A percentile compares a stretch with the other conserved stretches of the same genome.
phyloP scores from a whole-genome alignment of 2,888 invertebrate species.

The Apamea crenata region DNA sequence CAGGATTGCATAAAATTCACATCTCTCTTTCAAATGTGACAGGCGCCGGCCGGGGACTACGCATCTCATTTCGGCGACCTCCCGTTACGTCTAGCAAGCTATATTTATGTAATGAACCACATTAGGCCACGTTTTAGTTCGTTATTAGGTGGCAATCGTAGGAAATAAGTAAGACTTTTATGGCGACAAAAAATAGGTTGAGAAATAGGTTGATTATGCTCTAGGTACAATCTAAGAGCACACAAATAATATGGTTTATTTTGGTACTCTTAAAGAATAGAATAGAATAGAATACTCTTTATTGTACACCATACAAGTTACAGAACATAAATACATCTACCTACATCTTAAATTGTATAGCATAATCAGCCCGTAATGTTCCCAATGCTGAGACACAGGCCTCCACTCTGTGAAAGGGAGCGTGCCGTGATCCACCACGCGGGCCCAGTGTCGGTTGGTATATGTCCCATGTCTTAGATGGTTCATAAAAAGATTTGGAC shows the following conservation, averaged over 20 bases:
- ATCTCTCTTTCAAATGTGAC: slow-evolving; percentile 85
- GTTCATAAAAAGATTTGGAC: background rate
- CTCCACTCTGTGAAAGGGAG: background rate
- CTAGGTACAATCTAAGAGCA: no score
- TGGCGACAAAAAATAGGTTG: slow-evolving; percentile 3
- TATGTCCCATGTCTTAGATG: background rate
- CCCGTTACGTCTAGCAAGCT: slow-evolving; percentile 69
- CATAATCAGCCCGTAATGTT: background rate
- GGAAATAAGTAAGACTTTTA: slow-evolving; percentile 39
- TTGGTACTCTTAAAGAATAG: background rate
- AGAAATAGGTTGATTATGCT: no score
- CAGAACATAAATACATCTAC: no score
- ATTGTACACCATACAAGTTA: no score
- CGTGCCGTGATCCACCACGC: background rate
- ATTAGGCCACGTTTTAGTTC: slow-evolving; percentile 59
- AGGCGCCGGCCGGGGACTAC: slow-evolving; percentile 78
- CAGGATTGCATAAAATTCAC: slow-evolving; percentile 88
- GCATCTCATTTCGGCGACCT: slow-evolving; percentile 82
- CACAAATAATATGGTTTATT: background rate
- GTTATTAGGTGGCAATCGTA: slow-evolving; percentile 41
- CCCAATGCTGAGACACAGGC: background rate
- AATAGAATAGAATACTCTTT: no score
- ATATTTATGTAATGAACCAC: slow-evolving; percentile 70
- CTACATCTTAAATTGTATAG: background rate
- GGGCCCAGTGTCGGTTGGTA: background rate